Evolutionary conservation across 2,888 invertebrate genomes (phyloP), one percentile per base, ranked within the genome.

Genomic region (Amblyteles armatorius): DNA sequence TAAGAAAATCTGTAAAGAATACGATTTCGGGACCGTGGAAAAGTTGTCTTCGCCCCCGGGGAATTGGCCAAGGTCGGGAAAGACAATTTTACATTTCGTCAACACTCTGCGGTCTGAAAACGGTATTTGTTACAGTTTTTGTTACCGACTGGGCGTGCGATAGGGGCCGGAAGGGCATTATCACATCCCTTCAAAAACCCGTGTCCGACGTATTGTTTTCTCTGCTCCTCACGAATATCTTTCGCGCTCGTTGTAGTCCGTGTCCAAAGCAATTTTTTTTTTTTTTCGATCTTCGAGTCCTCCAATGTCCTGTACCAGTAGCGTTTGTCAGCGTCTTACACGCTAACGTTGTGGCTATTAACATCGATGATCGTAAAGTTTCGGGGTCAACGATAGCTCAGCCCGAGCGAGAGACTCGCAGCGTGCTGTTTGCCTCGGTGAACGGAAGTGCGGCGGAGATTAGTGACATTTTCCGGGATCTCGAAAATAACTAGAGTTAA

Each of bases 351-450:
- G 44, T 48, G 13, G 16, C 44, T 48, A 48, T 48, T 29, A 26
- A 29, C 33, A 40, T 22, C 26, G 0, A 29, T 33, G 63, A 65
- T n/a, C 55, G 40, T 48, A 40, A 67, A 77, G 36, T 68, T 68
- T 77, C 19, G 67, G 67, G 77, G 67, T 77, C 77, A 77, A 77
- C 67, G 77, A 22, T 63, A 16, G 68, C 13, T 57, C 26, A 13
- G 22, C 16, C 57, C 26, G 11, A 13, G 11, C 11, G 57, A 26
- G 9, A 22, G 4, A 48, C 3, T 3, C 22, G 13, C 13, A 57
- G 26, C 57, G 26, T 26, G 22, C 22, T 3, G 13, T 57, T 57
- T 19, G 57, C 57, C 22, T 55, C 40, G 44, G 44, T 48, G 4
- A 16, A 16, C 44, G 44, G 44, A 48, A 48, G 44, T 48, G 16